A percentile compares a stretch with the other conserved stretches of the same genome.
phyloP scores from a whole-genome alignment of 1,140 invertebrate species.

The Ceratosolen solmsi region DNA sequence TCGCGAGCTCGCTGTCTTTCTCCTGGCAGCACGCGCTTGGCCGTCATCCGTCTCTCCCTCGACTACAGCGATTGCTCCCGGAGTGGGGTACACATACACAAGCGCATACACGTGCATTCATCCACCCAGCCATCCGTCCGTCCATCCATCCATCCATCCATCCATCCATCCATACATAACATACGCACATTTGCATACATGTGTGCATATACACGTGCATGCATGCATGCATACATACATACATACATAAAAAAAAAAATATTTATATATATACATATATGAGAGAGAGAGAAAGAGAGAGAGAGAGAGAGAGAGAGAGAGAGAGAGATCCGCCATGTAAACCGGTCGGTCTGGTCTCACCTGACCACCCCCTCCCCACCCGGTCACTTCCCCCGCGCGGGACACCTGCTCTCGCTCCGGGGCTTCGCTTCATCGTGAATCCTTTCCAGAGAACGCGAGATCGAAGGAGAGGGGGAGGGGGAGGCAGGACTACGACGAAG shows the following conservation, averaged over 20 bases:
- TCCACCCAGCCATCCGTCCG: too few species aligned
- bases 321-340: constrained; percentile 56
- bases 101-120: too few species aligned
- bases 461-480: not conserved
- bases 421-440: constrained; percentile 39
- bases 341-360: constrained; percentile 70
- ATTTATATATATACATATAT: too few species aligned
- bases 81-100: too few species aligned
- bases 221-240: too few species aligned
- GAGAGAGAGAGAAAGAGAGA: too few species aligned
- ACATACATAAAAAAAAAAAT: too few species aligned
- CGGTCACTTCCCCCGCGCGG: constrained; percentile 32
- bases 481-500: constrained; percentile 53
- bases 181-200: not conserved
- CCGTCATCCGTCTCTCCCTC: not conserved
- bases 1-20: not conserved
- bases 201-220: not conserved
- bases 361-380: constrained; percentile 38
- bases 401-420: constrained; percentile 68
- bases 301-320: too few species aligned
- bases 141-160: not conserved
- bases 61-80: too few species aligned
- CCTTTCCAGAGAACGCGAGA: constrained; percentile 33
- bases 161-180: not conserved
- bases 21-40: not conserved